phyloP scores from a whole-genome alignment of 2,797 vertebrate species.

The Enteromius mattozi region DNA sequence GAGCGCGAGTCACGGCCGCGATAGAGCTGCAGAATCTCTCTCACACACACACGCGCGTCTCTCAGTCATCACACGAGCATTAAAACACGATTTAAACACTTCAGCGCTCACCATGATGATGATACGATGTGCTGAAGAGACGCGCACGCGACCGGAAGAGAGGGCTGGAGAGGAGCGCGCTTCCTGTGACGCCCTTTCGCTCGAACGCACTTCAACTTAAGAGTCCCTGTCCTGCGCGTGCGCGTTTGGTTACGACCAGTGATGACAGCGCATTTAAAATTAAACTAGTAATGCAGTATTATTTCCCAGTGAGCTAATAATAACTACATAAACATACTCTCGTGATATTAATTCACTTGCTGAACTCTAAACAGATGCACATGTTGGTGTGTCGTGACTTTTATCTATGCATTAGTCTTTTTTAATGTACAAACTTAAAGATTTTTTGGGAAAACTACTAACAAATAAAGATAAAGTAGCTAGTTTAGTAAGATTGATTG shows the following conservation, averaged over 20 bases:
- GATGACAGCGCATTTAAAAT: neutral
- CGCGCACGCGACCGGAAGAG: conserved; percentile 38
- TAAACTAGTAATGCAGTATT: neutral
- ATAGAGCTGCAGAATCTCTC: neutral
- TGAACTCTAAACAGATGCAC: neutral
- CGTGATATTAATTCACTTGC: neutral
- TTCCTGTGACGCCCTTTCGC: neutral
- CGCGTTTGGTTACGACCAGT: neutral
- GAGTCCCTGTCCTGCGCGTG: neutral
- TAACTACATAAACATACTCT: neutral
- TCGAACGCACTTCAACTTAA: neutral
- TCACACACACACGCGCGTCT: too few species aligned
- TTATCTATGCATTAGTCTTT: neutral
- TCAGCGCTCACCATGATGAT: conserved; percentile 54
- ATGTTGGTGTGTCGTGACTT: neutral
- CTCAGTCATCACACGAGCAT: rapidly evolving
- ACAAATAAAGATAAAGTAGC: too few species aligned
- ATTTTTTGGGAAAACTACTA: neutral
- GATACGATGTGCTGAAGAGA: neutral
- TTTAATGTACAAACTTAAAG: neutral
- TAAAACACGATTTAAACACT: neutral
- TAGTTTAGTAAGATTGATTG: too few species aligned
- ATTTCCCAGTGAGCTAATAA: neutral
- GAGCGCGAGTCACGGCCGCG: too few species aligned
- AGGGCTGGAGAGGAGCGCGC: neutral